Evolutionary conservation across 2,888 invertebrate genomes (phyloP), one percentile per base, ranked within the genome.

Genomic region (Autographa pulchrina): DNA sequence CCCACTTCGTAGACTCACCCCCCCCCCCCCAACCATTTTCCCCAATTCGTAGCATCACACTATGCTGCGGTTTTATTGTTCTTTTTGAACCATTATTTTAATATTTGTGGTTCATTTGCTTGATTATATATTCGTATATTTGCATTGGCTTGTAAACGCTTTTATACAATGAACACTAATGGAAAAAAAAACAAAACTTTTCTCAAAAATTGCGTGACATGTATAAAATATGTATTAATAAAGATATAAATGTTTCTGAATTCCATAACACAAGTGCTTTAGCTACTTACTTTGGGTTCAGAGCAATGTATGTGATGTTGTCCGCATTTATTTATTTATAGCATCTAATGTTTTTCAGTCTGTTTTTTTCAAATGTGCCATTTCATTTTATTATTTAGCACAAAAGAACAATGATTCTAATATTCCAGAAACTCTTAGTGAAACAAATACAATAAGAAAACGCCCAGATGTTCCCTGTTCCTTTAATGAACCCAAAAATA

Each of bases 401-500:
- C 13, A 25, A 35, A n/a, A 32, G 9, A 71, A 58, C 32, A 48
- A 54, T 8, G 14, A 31, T 14, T 76, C 9, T 18, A 61, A 80
- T 56, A 65, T 68, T 20, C 41, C 52, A 20, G 3, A 16, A 18
- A 13, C 48, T 25, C 32, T 43, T 18, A 66, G 64, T 70, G 43
- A 70, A 79, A 77, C 58, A 62, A 77, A 77, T 77, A 77, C 65
- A 65, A 68, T 72, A 72, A 72, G 56, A 60, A 67, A 69, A 69
- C 32, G 41, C 66, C 41, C 78, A 74, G 69, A 74, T 78, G 81
- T 58, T 69, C 20, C 59, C n/a, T 31, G 65, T 35, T 20, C 8
- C 74, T 70, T 72, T 82, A 82, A 82, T 84, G 80, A 82, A 71
- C 72, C 66, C 43, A 62, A 72, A 79, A 82, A 84, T 71, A 79